phyloP scores from a whole-genome alignment of 2,888 invertebrate species.

The Steinernema scapterisci region DNA sequence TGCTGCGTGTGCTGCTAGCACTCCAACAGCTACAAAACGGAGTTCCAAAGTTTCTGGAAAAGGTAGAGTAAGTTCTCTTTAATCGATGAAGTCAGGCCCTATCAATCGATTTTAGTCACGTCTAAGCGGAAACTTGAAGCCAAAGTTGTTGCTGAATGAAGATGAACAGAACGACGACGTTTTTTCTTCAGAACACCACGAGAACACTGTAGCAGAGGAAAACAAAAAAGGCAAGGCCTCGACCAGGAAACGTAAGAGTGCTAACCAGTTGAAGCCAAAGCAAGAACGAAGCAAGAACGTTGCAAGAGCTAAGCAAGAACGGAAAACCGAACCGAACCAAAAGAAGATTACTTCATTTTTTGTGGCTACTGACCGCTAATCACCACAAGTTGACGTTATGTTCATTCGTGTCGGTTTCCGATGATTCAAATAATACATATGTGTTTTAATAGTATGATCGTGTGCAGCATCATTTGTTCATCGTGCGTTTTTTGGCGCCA shows the following conservation, averaged over 20 bases:
- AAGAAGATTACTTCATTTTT: constrained; percentile 11
- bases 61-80: neutral
- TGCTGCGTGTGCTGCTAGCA: neutral
- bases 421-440: too few relatives aligned
- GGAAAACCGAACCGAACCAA: neutral
- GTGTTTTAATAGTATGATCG: too few relatives aligned
- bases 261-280: neutral
- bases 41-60: neutral
- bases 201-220: neutral
- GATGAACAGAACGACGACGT: neutral
- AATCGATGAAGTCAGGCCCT: neutral
- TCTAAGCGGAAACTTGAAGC: neutral
- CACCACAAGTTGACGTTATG: too few relatives aligned
- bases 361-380: neutral
- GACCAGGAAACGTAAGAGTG: neutral
- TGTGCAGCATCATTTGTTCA: too few relatives aligned
- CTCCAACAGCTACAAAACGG: neutral
- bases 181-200: neutral
- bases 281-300: neutral
- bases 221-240: too few relatives aligned
- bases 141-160: neutral
- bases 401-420: too few relatives aligned
- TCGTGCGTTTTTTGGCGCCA: too few relatives aligned
- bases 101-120: neutral
- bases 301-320: neutral